Conservation (phyloP, 2,888 invertebrate genomes). For the Catocala nupta region DNA sequence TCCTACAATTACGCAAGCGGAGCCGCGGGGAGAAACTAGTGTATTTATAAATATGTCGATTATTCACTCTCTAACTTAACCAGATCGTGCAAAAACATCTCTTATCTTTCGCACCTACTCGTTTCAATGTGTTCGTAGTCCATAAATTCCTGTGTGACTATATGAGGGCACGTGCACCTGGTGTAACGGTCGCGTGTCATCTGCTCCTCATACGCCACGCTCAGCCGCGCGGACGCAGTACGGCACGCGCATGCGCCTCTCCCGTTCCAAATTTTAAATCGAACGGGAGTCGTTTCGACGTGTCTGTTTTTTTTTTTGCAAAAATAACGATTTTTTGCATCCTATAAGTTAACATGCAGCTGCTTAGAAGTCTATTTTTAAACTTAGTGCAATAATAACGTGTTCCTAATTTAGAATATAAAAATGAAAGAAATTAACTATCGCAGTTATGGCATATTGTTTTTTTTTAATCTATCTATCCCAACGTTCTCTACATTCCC, state of each 20-base stretch:
- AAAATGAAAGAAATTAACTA: no score
- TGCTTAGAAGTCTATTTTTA: conserved; percentile 43
- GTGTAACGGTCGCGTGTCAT: conserved; percentile 87
- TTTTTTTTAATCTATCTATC: no score
- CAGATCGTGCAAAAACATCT: neutral
- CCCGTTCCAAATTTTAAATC: conserved; percentile 13
- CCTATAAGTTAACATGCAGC: conserved; percentile 23
- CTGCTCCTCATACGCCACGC: conserved; percentile 84
- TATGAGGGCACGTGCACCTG: conserved; percentile 74
- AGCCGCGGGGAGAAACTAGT: no score
- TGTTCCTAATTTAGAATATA: no score
- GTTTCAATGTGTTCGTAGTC: conserved; percentile 21
- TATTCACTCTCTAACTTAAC: conserved; percentile 8
- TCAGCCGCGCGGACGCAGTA: conserved; percentile 72
- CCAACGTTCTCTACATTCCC: no score
- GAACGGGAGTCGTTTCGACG: conserved; percentile 47
- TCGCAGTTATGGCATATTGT: no score
- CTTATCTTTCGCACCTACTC: conserved; percentile 38
- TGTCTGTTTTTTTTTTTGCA: conserved; percentile 49
- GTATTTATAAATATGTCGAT: no score
- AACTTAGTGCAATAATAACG: no score
- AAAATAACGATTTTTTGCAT: conserved; percentile 49
- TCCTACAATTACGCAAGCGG: no score
- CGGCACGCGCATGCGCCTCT: conserved; percentile 69
- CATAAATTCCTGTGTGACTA: conserved; percentile 45